Base-by-base conservation (phyloP, 2,113 vertebrate genomes). In the Scytalopus superciliaris region DNA sequence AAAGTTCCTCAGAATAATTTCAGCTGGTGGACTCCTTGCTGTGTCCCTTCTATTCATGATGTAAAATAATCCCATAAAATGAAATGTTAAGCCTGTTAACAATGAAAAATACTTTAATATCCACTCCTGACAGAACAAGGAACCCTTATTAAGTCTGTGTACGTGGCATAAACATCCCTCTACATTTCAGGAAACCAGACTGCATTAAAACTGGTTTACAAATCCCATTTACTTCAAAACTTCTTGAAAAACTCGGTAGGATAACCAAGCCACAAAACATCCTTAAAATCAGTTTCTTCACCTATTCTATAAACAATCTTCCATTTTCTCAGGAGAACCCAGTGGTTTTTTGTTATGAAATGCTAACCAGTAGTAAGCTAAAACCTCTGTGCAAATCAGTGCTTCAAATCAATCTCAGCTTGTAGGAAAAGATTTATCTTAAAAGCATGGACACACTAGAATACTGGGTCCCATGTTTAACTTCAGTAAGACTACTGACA, bases 131-230 rank as follows among this genome's bases (percentile, higher is more conserved):
- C 3, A 75, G 12, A 78, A 50, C 4, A 45, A 84, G 8, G 5
- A 59, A 12, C 42, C 6, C 14, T 57, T 66, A 28, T 28, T 70
- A 50, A 77, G 25, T 45, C 25, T 42, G 1, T 22, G 14, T 35
- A 40, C 1, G 0, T 15, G 21, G 9, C 22, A 11, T 15, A 79
- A 85, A 70, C 3, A 7, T 24, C 11, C 2, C 23, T 57, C 19
- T 56, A 17, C 5, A 8, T 82, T 89, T 84, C 33, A 44, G 31
- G 14, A 30, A 85, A 82, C 1, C 1, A 82, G 7, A 33, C 3
- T 60, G 7, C 31, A 60, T 56, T 28, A 72, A 86, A 86, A 57
- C 2, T 3, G 4, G 24, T 74, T 88, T 45, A 59, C 19, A 87
- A 30, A 2, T 52, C 10, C 1, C 27, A 27, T 59, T 78, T 75